Evolutionary conservation across 2,113 vertebrate genomes (phyloP).

Genomic region (Platycercus adscitus): DNA sequence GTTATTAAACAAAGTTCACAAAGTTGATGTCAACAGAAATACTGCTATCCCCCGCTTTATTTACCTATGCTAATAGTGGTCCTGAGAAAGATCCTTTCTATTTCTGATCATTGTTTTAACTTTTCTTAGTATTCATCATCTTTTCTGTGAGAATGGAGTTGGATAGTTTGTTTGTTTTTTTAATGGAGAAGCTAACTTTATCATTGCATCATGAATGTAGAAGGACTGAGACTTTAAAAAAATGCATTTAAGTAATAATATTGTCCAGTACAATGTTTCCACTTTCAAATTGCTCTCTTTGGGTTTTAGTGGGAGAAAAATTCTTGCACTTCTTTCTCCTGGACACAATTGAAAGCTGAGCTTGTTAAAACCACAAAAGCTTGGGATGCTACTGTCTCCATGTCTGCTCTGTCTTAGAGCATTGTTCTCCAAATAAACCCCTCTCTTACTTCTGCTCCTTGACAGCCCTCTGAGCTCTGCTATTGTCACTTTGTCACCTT

Average conservation of each 20-base stretch:
- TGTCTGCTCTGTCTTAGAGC: not conserved
- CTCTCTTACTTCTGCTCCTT: not conserved
- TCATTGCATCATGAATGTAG: not conserved
- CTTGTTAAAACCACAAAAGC: not conserved
- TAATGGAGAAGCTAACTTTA: not conserved
- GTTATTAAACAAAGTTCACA: not conserved
- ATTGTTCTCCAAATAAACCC: not conserved
- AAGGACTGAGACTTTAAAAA: not conserved
- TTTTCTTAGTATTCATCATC: not conserved
- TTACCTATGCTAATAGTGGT: not conserved
- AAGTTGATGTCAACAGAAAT: not conserved
- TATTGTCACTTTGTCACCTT: not conserved
- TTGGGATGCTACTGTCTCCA: not conserved
- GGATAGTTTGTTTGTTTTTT: not conserved
- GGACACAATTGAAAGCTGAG: not conserved
- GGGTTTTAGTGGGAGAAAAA: not conserved
- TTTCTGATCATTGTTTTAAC: not conserved
- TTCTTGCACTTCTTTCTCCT: not conserved
- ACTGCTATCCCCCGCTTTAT: not conserved
- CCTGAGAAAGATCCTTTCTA: not conserved
- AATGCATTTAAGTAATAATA: not conserved
- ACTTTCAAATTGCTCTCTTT: not conserved
- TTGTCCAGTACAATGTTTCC: not conserved
- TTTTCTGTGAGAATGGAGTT: not conserved
- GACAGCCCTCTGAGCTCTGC: not conserved